phyloP scores from a whole-genome alignment of 2,113 vertebrate species.

The Notothenia rossii region DNA sequence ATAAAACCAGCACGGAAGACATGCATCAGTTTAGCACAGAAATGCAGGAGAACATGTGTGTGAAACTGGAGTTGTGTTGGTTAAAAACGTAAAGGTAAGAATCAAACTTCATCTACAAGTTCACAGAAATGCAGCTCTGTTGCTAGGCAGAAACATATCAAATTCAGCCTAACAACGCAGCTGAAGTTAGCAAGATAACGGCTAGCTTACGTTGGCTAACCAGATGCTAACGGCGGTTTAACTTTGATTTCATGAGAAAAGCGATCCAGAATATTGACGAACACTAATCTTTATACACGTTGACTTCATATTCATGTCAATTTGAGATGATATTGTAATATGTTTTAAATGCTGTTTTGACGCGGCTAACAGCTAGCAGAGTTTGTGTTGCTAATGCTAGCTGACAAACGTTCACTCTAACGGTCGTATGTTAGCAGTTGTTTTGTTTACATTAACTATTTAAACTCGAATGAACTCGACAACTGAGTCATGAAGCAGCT shows the following conservation, averaged over 20 bases:
- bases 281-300: accelerated
- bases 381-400: constrained; percentile 6
- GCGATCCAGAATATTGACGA: accelerated
- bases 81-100: constrained; percentile 56
- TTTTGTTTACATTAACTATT: not conserved
- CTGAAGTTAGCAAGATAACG: not conserved
- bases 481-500: accelerated
- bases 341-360: not conserved
- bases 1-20: constrained; percentile 73
- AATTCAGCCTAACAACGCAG: accelerated
- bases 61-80: constrained; percentile 11
- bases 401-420: not conserved
- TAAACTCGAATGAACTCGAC: not conserved
- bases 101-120: accelerated
- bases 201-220: constrained; percentile 11
- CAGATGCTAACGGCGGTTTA: constrained; percentile 2
- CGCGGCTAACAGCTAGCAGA: not conserved
- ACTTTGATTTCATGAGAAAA: not conserved
- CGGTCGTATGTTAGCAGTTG: not conserved
- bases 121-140: not conserved
- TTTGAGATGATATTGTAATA: not conserved
- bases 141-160: accelerated
- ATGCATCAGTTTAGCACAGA: not conserved
- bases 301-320: accelerated
- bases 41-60: constrained; percentile 46